Evolutionary conservation across 2,113 vertebrate genomes (phyloP), one percentile per base, ranked within the genome.

Genomic region (Zeus faber): DNA sequence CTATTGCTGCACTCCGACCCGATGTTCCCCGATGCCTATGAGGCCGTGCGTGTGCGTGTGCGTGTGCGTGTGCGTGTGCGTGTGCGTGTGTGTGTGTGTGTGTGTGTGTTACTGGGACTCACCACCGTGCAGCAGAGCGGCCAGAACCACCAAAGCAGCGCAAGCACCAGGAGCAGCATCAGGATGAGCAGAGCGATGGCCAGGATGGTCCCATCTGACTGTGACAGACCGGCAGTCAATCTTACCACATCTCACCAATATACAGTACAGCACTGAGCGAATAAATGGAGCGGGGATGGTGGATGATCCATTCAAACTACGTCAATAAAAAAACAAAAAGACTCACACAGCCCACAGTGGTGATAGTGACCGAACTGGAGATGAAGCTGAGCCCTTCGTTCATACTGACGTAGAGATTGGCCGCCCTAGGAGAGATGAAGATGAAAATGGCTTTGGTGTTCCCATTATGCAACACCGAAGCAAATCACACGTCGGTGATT

Each of bases 111-210:
- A 25, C 24, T 31, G 33, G 39, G 50, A 89, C 97, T 96, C 84
- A 98, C 97, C 94, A 99, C 95, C 0, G 97, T 99, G 85, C 97
- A 99, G 85, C 97, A 99, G 11, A 99, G 93, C 14, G 97, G 97
- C 97, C 97, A 99, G 90, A 99, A 99, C 97, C 97, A 99, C 97
- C 97, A 99, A 40, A 99, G 90, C 1, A 99, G 88, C 4, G 79
- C 92, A 87, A 98, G 43, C 0, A 92, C 82, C 77, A 98, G 77
- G 6, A 98, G 89, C 3, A 98, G 85, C 88, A 99, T 95, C 50
- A 99, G 90, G 76, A 98, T 93, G 67, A 99, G 80, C 70, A 99
- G 64, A 3, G 94, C 93, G 0, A 99, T 92, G 1, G 95, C 95
- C 91, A 99, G 85, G 79, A 98, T 94, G 63, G 94, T 97, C 62